A percentile compares a stretch with the other conserved stretches of the same genome.
Conservation (phyloP, 2,113 vertebrate genomes). For the Odocoileus hemionus region DNA sequence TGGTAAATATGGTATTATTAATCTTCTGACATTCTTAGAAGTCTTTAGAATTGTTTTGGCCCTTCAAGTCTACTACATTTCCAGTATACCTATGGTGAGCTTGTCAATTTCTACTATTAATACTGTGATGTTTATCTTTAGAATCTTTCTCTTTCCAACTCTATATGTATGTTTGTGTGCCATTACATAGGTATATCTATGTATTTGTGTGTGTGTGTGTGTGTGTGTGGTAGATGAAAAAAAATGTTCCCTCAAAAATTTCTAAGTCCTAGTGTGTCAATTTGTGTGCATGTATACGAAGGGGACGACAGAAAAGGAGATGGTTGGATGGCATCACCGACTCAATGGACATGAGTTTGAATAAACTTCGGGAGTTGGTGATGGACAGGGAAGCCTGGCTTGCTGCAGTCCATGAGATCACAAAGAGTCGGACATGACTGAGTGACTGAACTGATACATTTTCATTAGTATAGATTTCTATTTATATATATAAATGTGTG, state of each 20-base stretch:
- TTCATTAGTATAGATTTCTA: background rate
- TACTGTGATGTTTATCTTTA: background rate
- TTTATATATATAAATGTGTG: background rate
- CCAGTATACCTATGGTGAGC: background rate
- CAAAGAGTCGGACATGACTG: background rate
- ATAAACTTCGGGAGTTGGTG: background rate
- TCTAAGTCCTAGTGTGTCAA: background rate
- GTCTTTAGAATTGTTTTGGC: background rate
- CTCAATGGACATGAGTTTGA: accelerated
- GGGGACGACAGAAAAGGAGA: background rate
- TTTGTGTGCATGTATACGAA: background rate
- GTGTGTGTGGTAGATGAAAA: background rate
- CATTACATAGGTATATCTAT: background rate
- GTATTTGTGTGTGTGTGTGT: background rate
- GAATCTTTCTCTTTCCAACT: background rate
- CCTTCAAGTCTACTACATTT: background rate
- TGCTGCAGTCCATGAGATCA: background rate
- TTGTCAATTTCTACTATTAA: background rate
- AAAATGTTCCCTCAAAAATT: background rate
- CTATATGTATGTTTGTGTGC: background rate
- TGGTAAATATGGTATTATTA: background rate
- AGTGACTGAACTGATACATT: background rate
- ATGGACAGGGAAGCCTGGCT: background rate
- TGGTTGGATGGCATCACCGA: background rate
- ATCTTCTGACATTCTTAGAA: background rate